Evolutionary conservation across 2,797 vertebrate genomes (phyloP).

Genomic region (Macropodus opercularis): DNA sequence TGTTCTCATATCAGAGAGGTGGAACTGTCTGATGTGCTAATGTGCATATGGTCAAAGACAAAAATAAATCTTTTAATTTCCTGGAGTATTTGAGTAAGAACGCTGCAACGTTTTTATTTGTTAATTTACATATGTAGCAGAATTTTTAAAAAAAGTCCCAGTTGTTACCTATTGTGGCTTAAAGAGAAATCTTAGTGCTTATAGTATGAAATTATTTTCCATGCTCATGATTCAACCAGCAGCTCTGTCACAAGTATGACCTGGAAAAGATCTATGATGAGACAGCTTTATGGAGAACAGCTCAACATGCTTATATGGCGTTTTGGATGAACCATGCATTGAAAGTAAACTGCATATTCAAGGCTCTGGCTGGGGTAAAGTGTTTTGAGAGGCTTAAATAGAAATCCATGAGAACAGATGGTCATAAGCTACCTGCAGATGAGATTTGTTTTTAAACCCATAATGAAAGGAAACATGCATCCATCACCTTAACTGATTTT

Average conservation of each 20-base stretch:
- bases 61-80: constrained; percentile 23
- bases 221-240: constrained; percentile 44
- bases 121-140: constrained; percentile 12
- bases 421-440: not conserved
- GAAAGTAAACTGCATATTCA: constrained; percentile 9
- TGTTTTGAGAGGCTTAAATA: not conserved
- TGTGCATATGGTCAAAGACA: constrained; percentile 32
- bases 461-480: not conserved
- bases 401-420: constrained; percentile 10
- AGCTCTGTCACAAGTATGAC: constrained; percentile 58
- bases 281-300: constrained; percentile 32
- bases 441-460: constrained; percentile 3
- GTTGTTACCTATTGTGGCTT: constrained; percentile 22
- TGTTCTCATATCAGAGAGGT: constrained; percentile 26
- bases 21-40: constrained; percentile 52
- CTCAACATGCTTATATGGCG: constrained; percentile 29
- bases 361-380: not conserved
- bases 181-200: constrained; percentile 24
- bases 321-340: constrained; percentile 21
- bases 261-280: constrained; percentile 48
- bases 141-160: constrained; percentile 10
- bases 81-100: constrained; percentile 19
- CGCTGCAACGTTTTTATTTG: constrained; percentile 10
- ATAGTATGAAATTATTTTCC: constrained; percentile 46
- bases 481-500: too few species aligned